Conservation (phyloP, 2,888 invertebrate species). For the Caenorhabditis sp. region DNA sequence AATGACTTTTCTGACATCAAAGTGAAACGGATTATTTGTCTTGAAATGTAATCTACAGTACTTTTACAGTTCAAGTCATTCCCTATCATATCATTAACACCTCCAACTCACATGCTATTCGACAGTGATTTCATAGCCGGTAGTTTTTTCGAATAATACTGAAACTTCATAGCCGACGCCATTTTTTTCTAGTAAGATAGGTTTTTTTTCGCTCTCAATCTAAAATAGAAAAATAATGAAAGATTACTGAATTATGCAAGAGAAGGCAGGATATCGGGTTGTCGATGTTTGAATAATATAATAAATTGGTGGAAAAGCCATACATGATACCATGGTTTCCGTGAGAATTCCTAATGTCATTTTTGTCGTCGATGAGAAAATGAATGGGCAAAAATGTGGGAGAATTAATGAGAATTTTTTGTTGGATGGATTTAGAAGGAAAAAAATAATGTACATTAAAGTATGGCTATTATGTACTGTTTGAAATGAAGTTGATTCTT, state of each 20-base stretch:
- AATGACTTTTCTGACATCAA: no score
- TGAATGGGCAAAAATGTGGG: slow-evolving; percentile 14
- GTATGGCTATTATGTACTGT: no score
- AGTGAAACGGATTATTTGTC: no score
- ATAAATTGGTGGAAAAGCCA: neutral
- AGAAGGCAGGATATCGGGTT: neutral
- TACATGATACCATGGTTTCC: slow-evolving; percentile 44
- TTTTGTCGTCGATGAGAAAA: slow-evolving; percentile 13
- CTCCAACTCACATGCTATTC: slow-evolving; percentile 37
- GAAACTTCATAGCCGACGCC: slow-evolving; percentile 68
- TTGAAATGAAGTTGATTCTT: no score
- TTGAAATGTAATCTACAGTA: no score
- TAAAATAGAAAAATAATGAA: slow-evolving; percentile 1
- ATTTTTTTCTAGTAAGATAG: slow-evolving; percentile 26
- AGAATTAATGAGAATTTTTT: neutral
- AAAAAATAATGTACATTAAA: neutral
- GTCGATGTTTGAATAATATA: neutral
- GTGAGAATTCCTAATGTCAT: slow-evolving; percentile 9
- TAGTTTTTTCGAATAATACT: slow-evolving; percentile 63
- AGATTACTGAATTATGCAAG: neutral
- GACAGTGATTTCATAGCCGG: slow-evolving; percentile 52
- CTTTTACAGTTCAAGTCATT: no score
- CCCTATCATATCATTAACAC: neutral
- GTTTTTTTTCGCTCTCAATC: neutral
- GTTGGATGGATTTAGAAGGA: neutral